Percentiles rank a stretch among this genome's conserved stretches.
Evolutionary conservation across 1,140 invertebrate species (phyloP).

Genomic region (Tachypleus tridentatus): DNA sequence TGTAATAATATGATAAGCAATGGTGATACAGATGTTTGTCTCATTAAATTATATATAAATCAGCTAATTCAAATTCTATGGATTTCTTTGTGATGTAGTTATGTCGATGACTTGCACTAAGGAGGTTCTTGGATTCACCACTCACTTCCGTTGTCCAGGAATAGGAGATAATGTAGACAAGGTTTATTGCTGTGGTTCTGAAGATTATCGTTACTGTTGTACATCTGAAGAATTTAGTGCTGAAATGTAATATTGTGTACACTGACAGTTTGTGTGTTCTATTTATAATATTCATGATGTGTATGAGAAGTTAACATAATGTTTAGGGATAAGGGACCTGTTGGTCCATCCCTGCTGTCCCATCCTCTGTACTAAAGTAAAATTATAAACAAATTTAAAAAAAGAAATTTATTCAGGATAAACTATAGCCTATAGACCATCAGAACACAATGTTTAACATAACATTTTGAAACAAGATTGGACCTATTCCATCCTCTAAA

Average conservation of each 20-base stretch:
- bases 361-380: neutral
- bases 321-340: neutral
- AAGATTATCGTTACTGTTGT: conserved; percentile 3
- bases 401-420: neutral
- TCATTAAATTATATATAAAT: too few species aligned
- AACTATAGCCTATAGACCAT: neutral
- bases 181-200: conserved; percentile 3
- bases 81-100: neutral
- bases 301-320: too few species aligned
- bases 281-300: too few species aligned
- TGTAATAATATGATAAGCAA: too few species aligned
- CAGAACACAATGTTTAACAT: too few species aligned
- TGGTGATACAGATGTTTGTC: too few species aligned
- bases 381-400: neutral
- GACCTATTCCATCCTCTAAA: too few species aligned
- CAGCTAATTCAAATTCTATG: neutral
- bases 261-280: too few species aligned
- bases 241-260: neutral
- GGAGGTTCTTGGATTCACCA: neutral
- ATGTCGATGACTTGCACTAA: neutral
- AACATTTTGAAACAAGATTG: too few species aligned
- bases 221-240: conserved; percentile 1
- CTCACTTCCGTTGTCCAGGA: neutral
- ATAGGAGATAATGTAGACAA: neutral
- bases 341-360: neutral